Percentiles rank a stretch among this genome's conserved stretches.
Conservation (phyloP, 1,140 invertebrate genomes). For the Bombus cullumanus region DNA sequence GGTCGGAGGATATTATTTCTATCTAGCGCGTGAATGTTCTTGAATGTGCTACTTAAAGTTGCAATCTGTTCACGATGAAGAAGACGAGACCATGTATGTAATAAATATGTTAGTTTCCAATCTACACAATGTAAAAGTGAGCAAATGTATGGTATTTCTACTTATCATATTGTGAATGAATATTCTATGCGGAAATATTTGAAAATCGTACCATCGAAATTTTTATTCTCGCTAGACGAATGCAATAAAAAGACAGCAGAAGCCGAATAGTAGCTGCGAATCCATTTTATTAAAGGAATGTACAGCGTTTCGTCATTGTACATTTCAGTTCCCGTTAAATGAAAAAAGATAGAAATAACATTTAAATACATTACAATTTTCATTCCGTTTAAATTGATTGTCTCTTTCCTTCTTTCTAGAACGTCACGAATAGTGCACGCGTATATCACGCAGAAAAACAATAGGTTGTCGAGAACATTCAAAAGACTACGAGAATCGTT, state of each 20-base stretch:
- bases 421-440: neutral
- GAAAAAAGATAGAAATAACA: neutral
- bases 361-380: neutral
- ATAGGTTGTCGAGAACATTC: neutral
- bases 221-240: neutral
- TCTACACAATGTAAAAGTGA: neutral
- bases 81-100: constrained; percentile 4
- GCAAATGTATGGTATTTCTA: neutral
- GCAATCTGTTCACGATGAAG: constrained; percentile 11
- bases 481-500: neutral
- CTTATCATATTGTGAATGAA: neutral
- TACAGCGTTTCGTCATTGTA: neutral
- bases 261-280: constrained; percentile 45
- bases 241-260: constrained; percentile 45
- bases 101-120: neutral
- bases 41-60: neutral
- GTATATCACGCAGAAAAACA: neutral
- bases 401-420: neutral
- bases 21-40: neutral
- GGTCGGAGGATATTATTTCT: constrained; percentile 35
- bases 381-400: neutral
- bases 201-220: constrained; percentile 19
- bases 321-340: neutral
- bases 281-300: constrained; percentile 47
- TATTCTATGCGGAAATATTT: neutral